phyloP scores from a whole-genome alignment of 2,113 vertebrate genomes.

The Xenopus laevis region DNA sequence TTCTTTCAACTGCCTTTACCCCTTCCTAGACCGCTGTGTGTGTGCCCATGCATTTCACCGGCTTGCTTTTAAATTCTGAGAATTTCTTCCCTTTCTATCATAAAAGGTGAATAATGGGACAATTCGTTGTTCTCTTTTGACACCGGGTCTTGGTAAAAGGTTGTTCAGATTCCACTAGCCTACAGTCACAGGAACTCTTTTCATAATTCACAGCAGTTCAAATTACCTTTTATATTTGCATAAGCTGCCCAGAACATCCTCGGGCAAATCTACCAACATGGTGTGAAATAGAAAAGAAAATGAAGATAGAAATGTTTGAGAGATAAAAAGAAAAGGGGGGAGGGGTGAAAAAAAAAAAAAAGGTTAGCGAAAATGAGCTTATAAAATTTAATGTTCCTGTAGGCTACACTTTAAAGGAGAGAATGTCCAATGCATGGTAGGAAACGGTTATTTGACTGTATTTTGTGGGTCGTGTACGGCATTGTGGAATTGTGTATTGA shows the following conservation, averaged over 20 bases:
- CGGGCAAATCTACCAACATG: constrained; percentile 34
- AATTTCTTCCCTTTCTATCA: constrained; percentile 33
- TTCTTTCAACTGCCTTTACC: constrained; percentile 38
- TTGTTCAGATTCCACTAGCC: constrained; percentile 40
- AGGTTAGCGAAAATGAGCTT: constrained; percentile 31
- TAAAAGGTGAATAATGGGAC: constrained; percentile 43
- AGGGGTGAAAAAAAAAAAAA: constrained; percentile 3
- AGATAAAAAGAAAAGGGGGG: constrained; percentile 9
- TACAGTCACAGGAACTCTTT: constrained; percentile 32
- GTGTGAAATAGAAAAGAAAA: constrained; percentile 43
- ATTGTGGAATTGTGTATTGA: not conserved
- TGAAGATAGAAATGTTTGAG: constrained; percentile 38
- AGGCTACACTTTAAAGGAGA: constrained; percentile 32
- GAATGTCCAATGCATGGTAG: not conserved
- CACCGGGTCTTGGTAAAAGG: constrained; percentile 39
- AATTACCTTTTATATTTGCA: constrained; percentile 45
- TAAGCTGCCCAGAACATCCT: constrained; percentile 35
- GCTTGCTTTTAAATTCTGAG: constrained; percentile 4
- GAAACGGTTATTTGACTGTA: constrained; percentile 12
- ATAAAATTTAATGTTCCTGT: constrained; percentile 31
- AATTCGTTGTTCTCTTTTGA: constrained; percentile 42
- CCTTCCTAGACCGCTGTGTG: constrained; percentile 35
- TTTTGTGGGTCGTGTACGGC: not conserved
- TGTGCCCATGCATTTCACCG: constrained; percentile 35
- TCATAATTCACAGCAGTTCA: constrained; percentile 46